These are phyloP conservation scores for Mastigias papua DNA, from an alignment of 30 jellyfish, hydroid and myxozoan species.

Conservation along the genomic window DNA sequence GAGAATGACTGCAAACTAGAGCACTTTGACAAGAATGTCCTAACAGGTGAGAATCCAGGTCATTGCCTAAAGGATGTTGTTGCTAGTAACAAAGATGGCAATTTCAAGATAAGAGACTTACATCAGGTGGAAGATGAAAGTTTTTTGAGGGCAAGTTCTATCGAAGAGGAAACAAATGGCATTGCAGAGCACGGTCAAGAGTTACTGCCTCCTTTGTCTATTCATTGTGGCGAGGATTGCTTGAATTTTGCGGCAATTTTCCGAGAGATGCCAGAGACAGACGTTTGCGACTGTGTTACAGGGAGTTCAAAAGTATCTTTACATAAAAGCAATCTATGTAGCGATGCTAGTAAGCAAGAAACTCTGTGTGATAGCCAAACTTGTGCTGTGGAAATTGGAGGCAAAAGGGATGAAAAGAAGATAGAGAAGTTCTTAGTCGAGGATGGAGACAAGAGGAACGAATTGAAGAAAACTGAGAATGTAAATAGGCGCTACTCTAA, in stretches of 20 bases:
- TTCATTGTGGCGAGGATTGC: conserved; percentile 2
- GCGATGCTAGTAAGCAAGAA: background rate
- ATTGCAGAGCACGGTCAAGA: background rate
- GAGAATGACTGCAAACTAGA: no score
- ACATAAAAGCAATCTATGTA: background rate
- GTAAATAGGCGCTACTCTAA: background rate
- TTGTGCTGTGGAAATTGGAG: background rate
- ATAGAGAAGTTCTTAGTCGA: background rate
- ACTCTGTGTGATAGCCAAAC: background rate
- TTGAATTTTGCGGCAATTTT: conserved; percentile 15
- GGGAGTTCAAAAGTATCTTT: background rate
- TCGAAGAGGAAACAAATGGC: background rate
- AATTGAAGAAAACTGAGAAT: background rate
- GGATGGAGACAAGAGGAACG: background rate
- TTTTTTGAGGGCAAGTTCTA: no score
- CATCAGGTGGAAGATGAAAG: no score
- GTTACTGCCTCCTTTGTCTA: conserved; percentile 1
- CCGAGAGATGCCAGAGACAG: background rate
- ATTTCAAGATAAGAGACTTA: no score
- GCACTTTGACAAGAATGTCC: no score
- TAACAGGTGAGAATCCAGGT: no score
- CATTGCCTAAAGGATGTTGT: no score
- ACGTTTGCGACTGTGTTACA: background rate
- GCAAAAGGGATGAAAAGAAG: background rate
- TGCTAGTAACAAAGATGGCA: no score